Evolutionary conservation across 2,113 vertebrate species (phyloP).

Genomic region (Hyaena hyaena): DNA sequence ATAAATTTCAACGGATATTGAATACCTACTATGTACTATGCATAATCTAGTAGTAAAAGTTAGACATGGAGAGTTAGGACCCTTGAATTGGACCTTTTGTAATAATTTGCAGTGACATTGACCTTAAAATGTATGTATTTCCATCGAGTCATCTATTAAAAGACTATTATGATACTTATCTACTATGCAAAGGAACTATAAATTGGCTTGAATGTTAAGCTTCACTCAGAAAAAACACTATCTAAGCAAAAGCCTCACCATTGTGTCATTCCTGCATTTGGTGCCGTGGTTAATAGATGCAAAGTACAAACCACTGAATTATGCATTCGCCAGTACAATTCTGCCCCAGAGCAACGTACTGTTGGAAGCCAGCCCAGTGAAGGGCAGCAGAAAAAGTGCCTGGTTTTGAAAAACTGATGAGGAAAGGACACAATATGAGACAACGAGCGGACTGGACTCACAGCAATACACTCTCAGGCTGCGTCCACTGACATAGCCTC

Average conservation of each 20-base stretch:
- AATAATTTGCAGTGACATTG: conserved; percentile 64
- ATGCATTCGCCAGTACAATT: conserved; percentile 40
- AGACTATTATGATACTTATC: conserved; percentile 73
- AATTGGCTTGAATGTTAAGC: conserved; percentile 70
- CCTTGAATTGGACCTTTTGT: conserved; percentile 57
- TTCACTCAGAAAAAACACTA: conserved; percentile 67
- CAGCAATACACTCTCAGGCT: not conserved
- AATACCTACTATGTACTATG: conserved; percentile 70
- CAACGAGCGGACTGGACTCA: not conserved
- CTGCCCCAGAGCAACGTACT: conserved; percentile 32
- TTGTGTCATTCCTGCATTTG: conserved; percentile 62
- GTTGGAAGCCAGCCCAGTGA: conserved; percentile 48
- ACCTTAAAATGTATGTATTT: conserved; percentile 72
- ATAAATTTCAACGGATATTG: conserved; percentile 66
- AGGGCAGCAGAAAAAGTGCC: conserved; percentile 15
- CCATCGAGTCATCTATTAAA: conserved; percentile 72
- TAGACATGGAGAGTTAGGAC: conserved; percentile 36
- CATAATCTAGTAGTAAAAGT: conserved; percentile 61
- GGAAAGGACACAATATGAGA: not conserved
- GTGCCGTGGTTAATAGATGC: conserved; percentile 66
- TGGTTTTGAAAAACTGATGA: conserved; percentile 46
- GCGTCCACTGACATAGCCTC: not conserved
- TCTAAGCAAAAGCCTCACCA: conserved; percentile 65
- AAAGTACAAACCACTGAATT: conserved; percentile 70
- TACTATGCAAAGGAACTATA: conserved; percentile 75